phyloP scores from a whole-genome alignment of 2,888 invertebrate genomes.

The Nyleta sp. region DNA sequence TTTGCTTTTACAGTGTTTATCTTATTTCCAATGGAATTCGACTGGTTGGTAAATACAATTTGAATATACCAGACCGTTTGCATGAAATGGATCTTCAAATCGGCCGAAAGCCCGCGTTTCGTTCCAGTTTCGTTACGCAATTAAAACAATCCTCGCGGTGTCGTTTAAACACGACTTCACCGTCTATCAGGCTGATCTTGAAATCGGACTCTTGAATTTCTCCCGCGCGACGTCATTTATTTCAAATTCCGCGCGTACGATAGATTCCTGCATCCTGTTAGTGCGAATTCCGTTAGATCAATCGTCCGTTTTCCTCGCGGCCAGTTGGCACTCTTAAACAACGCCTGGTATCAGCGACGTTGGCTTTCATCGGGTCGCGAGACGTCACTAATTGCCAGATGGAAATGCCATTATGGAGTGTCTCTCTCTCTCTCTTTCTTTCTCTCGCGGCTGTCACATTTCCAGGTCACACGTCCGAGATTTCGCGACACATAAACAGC shows the following conservation, averaged over 20 bases:
- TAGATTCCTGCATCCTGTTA: conserved; percentile 53
- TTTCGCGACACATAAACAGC: conserved; percentile 29
- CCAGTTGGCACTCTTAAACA: conserved; percentile 36
- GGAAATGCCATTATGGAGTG: conserved; percentile 22
- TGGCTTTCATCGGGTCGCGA: conserved; percentile 63
- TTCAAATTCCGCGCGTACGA: conserved; percentile 48
- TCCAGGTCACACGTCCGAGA: conserved; percentile 41
- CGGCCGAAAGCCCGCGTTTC: no score
- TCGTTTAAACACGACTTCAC: no score
- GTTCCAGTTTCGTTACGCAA: no score
- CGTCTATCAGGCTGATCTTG: no score
- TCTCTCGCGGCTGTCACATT: conserved; percentile 31
- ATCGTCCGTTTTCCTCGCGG: conserved; percentile 57
- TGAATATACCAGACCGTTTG: no score
- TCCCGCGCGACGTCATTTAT: conserved; percentile 33
- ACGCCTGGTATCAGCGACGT: conserved; percentile 19
- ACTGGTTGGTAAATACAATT: no score
- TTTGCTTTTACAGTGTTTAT: no score
- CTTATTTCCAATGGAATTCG: no score
- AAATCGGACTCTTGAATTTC: conserved; percentile 39
- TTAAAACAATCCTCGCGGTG: no score
- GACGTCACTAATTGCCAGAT: conserved; percentile 63
- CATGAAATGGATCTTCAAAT: no score
- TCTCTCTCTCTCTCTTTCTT: background rate
- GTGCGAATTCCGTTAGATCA: conserved; percentile 58